Evolutionary conservation across 2,797 vertebrate genomes (phyloP), one percentile per base, ranked within the genome.

Genomic region (Orestias chungarensis): DNA sequence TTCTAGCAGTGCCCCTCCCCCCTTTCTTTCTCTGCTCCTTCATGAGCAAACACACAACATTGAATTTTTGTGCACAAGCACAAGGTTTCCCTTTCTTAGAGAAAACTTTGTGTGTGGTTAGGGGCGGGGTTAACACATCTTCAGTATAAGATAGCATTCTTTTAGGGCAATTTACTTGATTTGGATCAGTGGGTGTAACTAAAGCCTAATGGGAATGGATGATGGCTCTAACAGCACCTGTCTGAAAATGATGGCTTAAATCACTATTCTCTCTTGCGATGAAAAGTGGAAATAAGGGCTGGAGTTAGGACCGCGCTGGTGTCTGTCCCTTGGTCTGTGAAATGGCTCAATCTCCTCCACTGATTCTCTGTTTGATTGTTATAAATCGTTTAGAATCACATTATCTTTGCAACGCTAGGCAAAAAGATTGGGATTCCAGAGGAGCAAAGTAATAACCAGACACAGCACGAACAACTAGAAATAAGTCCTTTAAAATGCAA

Each of bases 201-300:
- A 80, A 87, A 84, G 69, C 73, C 74, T 92, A 92, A 93, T 91
- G 78, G 86, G 79, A 91, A 93, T 87, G 65, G 91, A 94, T 92
- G 91, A 89, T 75, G 74, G 85, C 78, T 77, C 80, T 91, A 82
- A 89, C 76, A 84, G 79, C 76, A 87, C 87, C 87, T 90, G 88
- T 92, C 88, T 88, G 81, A 89, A 87, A 84, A 90, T 88, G 91
- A 92, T 81, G 76, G 79, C 82, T 91, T 82, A 84, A 88, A 90
- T 91, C 87, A 85, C 83, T 89, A 89, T 87, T 91, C 90, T 88
- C 82, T 88, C 82, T 83, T 81, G 78, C 91, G 86, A 89, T 87
- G 86, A 89, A 83, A 89, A 79, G 87, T 85, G 89, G 90, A 90
- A 90, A 89, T 89, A 75, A 81, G 62, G 77, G 77, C 83, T 82